Conservation (phyloP, 2,797 vertebrate species). For the Podarcis siculus region DNA sequence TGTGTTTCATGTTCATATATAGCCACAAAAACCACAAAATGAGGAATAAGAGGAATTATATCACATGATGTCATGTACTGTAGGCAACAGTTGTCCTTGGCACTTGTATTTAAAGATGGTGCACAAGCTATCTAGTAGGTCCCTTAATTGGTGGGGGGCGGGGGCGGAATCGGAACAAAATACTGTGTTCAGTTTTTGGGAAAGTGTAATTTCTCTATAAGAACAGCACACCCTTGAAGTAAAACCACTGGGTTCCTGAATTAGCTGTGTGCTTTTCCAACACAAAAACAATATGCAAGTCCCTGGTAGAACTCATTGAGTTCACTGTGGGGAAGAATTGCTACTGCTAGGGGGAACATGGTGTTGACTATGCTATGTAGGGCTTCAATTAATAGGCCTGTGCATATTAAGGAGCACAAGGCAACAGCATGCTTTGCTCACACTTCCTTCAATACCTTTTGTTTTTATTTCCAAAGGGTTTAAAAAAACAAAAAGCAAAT, state of each 20-base stretch:
- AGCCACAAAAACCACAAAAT: not conserved
- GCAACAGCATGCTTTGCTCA: too few species aligned
- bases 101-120: not conserved
- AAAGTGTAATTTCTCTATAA: not conserved
- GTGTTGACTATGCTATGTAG: not conserved
- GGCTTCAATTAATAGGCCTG: not conserved
- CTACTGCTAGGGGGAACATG: not conserved
- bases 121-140: not conserved
- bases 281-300: not conserved
- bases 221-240: too few species aligned
- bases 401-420: too few species aligned
- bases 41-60: not conserved
- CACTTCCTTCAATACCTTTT: conserved; percentile 11
- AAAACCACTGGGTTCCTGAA: not conserved
- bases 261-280: not conserved
- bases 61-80: not conserved
- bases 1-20: not conserved
- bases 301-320: not conserved
- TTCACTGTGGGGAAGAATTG: not conserved
- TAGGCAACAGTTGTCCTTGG: not conserved
- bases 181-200: too few species aligned
- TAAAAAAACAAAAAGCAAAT: conserved; percentile 9
- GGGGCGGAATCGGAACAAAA: too few species aligned
- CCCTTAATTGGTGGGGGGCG: too few species aligned
- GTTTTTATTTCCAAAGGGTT: conserved; percentile 31